Percentiles rank a stretch among this genome's conserved stretches.
These are phyloP conservation scores for Centruroides vittatus DNA, from an alignment of 1,140 invertebrate species.

Conservation along the genomic window DNA sequence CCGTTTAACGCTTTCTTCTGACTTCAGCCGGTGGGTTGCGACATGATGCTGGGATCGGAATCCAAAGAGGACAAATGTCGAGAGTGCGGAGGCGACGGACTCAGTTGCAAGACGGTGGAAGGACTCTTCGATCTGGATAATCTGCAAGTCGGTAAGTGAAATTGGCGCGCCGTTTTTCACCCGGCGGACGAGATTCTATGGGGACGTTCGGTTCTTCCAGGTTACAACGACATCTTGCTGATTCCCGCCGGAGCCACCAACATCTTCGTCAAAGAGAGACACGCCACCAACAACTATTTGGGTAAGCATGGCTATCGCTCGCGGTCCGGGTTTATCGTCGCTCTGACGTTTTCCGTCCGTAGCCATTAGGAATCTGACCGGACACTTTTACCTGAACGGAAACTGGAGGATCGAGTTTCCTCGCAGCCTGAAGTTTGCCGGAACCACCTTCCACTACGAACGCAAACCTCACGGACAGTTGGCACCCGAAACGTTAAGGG, in stretches of 20 bases:
- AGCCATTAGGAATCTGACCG: constrained; percentile 68
- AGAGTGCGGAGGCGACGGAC: constrained; percentile 72
- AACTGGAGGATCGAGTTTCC: constrained; percentile 87
- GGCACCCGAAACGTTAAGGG: constrained; percentile 63
- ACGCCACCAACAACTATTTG: constrained; percentile 81
- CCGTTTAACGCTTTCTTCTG: not conserved
- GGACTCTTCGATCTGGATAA: constrained; percentile 62
- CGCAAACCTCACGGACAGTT: constrained; percentile 45
- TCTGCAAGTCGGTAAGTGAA: constrained; percentile 48
- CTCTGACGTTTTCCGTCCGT: constrained; percentile 5
- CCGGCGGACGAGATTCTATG: not conserved
- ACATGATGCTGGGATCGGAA: constrained; percentile 80
- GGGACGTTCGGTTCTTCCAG: constrained; percentile 29
- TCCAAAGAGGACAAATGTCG: constrained; percentile 80
- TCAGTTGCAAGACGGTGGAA: constrained; percentile 39
- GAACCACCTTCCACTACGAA: constrained; percentile 65
- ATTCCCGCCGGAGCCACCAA: constrained; percentile 91
- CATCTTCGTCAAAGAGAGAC: constrained; percentile 61
- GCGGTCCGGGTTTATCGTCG: not conserved
- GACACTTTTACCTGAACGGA: constrained; percentile 81
- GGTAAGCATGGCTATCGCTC: constrained; percentile 39
- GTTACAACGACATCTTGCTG: constrained; percentile 84
- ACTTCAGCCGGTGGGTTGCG: constrained; percentile 75
- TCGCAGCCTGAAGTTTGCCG: constrained; percentile 56
- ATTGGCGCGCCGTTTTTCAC: not conserved